phyloP scores from a whole-genome alignment of 2,113 vertebrate genomes.

The Corythaeola cristata region DNA sequence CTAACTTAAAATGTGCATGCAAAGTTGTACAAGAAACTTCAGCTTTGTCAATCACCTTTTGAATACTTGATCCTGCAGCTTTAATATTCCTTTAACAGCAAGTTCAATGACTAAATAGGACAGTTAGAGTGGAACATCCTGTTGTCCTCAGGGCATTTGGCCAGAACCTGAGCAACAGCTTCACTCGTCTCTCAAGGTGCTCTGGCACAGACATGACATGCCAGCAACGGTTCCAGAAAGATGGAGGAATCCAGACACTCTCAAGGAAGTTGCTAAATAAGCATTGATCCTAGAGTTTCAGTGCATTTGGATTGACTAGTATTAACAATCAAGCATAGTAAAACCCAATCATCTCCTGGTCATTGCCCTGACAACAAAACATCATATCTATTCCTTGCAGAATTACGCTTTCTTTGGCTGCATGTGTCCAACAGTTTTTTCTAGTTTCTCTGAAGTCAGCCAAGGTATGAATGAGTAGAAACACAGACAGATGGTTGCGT shows the following conservation, averaged over 20 bases:
- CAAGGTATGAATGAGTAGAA: neutral
- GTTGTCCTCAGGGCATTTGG: neutral
- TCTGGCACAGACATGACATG: too few species aligned
- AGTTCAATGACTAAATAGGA: neutral
- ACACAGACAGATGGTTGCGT: neutral
- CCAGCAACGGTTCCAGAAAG: neutral
- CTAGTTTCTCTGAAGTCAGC: neutral
- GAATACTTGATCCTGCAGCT: neutral
- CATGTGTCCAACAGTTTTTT: fast-evolving
- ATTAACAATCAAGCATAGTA: neutral
- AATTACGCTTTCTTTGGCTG: neutral
- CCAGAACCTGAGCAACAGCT: neutral
- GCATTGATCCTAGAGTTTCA: neutral
- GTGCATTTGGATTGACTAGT: neutral
- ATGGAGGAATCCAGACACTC: neutral
- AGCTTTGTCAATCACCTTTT: neutral
- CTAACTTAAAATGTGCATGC: neutral
- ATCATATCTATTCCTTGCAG: neutral
- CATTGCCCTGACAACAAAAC: neutral
- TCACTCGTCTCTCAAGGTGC: neutral
- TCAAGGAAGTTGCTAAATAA: neutral
- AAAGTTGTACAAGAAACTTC: neutral
- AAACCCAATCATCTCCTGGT: neutral
- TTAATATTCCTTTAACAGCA: neutral
- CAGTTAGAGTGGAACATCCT: neutral